Evolutionary conservation across 1,140 invertebrate genomes (phyloP).

Genomic region (Diachasmimorpha longicaudata): DNA sequence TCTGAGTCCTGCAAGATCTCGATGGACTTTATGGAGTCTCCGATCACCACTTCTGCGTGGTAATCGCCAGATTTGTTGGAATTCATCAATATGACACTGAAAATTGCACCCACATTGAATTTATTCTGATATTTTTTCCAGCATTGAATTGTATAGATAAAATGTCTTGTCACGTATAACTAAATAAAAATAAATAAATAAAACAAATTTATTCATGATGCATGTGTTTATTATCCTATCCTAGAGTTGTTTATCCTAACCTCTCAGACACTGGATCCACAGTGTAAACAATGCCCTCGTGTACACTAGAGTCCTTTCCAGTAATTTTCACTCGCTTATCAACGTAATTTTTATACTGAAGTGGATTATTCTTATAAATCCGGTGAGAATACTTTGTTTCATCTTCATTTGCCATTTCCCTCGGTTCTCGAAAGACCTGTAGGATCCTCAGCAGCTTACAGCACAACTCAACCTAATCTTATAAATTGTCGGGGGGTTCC

Average conservation of each 20-base stretch:
- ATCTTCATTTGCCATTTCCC: conserved; percentile 16
- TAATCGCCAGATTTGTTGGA: conserved; percentile 28
- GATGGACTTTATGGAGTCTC: conserved; percentile 45
- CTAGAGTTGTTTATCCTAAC: conserved; percentile 39
- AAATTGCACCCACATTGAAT: conserved; percentile 28
- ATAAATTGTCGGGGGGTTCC: no score
- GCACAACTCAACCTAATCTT: no score
- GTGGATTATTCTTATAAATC: conserved; percentile 53
- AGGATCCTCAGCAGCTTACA: no score
- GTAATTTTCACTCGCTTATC: conserved; percentile 48
- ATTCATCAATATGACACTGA: conserved; percentile 50
- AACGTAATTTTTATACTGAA: conserved; percentile 51
- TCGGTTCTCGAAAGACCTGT: no score
- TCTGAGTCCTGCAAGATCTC: conserved; percentile 36
- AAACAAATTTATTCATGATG: neutral
- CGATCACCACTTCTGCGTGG: conserved; percentile 44
- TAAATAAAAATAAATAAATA: no score
- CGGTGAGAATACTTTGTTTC: conserved; percentile 40
- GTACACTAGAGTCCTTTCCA: conserved; percentile 41
- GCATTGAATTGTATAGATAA: neutral
- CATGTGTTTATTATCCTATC: neutral
- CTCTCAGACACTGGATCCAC: conserved; percentile 59
- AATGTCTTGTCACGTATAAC: no score
- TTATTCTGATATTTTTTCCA: neutral
- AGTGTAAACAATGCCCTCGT: conserved; percentile 53